Conservation (phyloP, 2,797 vertebrate genomes). For the Tokudaia muenninki region DNA sequence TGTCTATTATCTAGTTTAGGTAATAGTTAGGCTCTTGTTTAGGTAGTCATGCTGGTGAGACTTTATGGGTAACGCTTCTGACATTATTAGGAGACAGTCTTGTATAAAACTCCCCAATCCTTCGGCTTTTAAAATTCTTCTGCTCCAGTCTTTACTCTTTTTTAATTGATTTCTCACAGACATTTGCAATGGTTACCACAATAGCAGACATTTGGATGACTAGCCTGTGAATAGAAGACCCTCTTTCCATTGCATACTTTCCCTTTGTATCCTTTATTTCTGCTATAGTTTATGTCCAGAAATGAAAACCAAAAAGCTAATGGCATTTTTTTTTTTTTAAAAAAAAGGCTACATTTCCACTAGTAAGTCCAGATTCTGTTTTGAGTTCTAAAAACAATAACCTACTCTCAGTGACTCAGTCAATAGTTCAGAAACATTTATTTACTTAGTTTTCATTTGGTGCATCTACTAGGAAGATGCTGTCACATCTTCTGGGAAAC, state of each 20-base stretch:
- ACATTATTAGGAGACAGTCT: not conserved
- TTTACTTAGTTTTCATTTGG: not conserved
- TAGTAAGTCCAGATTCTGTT: not conserved
- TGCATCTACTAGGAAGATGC: not conserved
- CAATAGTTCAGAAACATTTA: not conserved
- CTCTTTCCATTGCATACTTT: not conserved
- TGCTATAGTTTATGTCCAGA: not conserved
- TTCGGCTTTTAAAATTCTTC: not conserved
- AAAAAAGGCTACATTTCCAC: not conserved
- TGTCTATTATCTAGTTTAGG: not conserved
- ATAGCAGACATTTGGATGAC: not conserved
- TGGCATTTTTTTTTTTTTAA: not conserved
- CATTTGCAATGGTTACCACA: not conserved
- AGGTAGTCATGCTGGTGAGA: not conserved
- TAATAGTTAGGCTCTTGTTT: not conserved
- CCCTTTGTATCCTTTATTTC: not conserved
- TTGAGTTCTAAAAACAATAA: not conserved
- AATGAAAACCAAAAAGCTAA: not conserved
- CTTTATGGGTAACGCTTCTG: not conserved
- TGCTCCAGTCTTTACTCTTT: not conserved
- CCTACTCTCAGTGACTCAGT: not conserved
- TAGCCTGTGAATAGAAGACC: not conserved
- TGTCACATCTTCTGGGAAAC: not conserved
- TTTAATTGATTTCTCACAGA: not conserved
- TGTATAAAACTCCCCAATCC: not conserved